Conservation (phyloP, 2,113 vertebrate species). For the Gnathonemus echidnorhynchus region DNA sequence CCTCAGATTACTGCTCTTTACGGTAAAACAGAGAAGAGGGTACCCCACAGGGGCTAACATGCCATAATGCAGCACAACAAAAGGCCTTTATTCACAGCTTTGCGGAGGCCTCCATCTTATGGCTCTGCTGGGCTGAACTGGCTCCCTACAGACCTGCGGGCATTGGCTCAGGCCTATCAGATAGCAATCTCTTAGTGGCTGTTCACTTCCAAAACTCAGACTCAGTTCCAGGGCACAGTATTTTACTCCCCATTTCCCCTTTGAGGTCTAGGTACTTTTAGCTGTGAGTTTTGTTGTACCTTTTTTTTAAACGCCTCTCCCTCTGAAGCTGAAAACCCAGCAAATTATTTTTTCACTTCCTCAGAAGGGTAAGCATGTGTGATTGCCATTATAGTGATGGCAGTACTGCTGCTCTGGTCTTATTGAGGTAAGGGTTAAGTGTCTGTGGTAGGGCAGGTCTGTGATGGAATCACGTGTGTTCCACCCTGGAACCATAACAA, state of each 20-base stretch:
- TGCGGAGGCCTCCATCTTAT: slow-evolving; percentile 4
- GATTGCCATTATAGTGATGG: neutral
- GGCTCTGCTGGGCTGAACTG: neutral
- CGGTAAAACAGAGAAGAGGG: neutral
- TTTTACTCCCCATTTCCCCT: neutral
- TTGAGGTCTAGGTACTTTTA: neutral
- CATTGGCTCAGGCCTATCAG: slow-evolving; percentile 17
- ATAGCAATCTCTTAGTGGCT: neutral
- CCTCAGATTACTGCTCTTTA: slow-evolving; percentile 1
- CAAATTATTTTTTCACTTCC: neutral
- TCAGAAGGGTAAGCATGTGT: neutral
- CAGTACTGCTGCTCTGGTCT: neutral
- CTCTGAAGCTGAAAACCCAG: neutral
- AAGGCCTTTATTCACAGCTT: slow-evolving; percentile 17
- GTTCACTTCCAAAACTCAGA: neutral
- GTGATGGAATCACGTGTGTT: neutral
- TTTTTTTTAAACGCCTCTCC: neutral
- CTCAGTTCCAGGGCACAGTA: neutral
- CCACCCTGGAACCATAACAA: slow-evolving; percentile 19
- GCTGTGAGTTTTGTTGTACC: neutral
- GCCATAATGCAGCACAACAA: slow-evolving; percentile 14
- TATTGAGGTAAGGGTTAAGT: slow-evolving; percentile 8
- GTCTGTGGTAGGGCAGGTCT: neutral
- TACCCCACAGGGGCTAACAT: neutral
- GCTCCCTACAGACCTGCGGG: slow-evolving; percentile 5